A percentile compares a stretch with the other conserved stretches of the same genome.
Evolutionary conservation across 2,888 invertebrate species (phyloP).

Genomic region (Thymelicus lineola): DNA sequence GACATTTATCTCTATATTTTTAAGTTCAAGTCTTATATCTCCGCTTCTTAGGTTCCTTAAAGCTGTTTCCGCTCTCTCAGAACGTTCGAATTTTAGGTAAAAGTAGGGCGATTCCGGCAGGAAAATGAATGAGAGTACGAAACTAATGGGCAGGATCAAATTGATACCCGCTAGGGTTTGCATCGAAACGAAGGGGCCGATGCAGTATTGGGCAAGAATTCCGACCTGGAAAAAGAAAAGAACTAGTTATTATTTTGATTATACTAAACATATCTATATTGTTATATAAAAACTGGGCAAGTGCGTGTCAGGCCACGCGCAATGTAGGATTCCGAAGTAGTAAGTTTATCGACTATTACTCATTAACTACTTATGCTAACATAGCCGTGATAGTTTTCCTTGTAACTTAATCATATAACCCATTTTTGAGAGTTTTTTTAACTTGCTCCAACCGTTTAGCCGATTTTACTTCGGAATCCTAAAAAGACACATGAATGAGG

Average conservation of each 20-base stretch:
- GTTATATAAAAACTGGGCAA: too few species aligned
- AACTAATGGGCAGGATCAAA: conserved; percentile 82
- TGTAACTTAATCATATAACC: too few species aligned
- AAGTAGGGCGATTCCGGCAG: conserved; percentile 90
- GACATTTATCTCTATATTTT: conserved; percentile 82
- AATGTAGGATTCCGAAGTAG: too few species aligned
- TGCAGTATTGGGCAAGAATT: conserved; percentile 86
- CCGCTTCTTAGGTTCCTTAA: conserved; percentile 86
- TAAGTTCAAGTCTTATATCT: conserved; percentile 80
- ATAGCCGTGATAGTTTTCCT: too few species aligned
- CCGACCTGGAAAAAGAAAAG: conserved; percentile 78
- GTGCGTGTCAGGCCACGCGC: too few species aligned
- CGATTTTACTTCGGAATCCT: too few species aligned
- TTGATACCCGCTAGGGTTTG: conserved; percentile 82
- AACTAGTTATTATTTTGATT: conserved; percentile 17
- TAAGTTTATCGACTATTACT: too few species aligned
- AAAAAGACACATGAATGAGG: too few species aligned
- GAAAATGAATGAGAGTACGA: conserved; percentile 83
- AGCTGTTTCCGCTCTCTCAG: conserved; percentile 83
- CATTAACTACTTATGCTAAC: too few species aligned
- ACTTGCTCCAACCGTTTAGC: too few species aligned
- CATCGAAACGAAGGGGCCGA: conserved; percentile 85
- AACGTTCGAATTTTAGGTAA: conserved; percentile 80
- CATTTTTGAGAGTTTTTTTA: too few species aligned
- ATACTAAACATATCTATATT: neutral